Base-by-base conservation (phyloP, 2,113 vertebrate genomes). In the Pseudois nayaur region DNA sequence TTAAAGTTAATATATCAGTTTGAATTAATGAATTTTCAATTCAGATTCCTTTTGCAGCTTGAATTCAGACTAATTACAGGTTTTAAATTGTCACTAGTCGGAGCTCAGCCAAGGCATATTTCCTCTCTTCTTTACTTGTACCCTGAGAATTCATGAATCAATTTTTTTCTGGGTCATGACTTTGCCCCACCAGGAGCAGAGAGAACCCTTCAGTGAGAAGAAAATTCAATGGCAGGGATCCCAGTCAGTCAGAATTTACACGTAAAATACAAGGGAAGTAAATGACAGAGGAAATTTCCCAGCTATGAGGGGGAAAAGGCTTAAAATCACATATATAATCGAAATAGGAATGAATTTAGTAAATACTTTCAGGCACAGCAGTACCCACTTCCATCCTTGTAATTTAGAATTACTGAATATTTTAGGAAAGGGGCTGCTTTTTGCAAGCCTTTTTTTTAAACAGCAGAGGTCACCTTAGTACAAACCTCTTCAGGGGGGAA, bases 161-260 rank as follows among this genome's bases (percentile, higher is more conserved):
- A 99, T 99, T 99, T 99, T 99, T 99, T 99, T 99, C 98, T 99
- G 99, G 98, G 99, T 99, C 99, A 99, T 98, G 98, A 98, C 98
- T 99, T 98, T 98, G 98, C 99, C 98, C 99, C 96, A 96, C 98
- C 98, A 98, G 98, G 98, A 99, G 98, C 98, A 98, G 98, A 99
- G 98, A 99, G 99, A 99, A 98, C 97, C 97, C 98, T 99, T 99
- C 98, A 98, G 98, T 98, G 98, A 98, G 98, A 99, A 98, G 98
- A 98, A 99, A 99, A 99, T 98, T 97, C 98, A 98, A 98, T 99
- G 98, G 98, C 98, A 99, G 98, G 90, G 97, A 98, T 98, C 98
- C 98, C 98, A 98, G 98, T 97, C 98, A 98, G 98, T 97, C 98
- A 98, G 98, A 99, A 98, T 98, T 98, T 98, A 97, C 98, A 98